These are phyloP conservation scores for Poeciliopsis retropinna DNA, from an alignment of 2,113 vertebrate genomes.

Conservation along the genomic window DNA sequence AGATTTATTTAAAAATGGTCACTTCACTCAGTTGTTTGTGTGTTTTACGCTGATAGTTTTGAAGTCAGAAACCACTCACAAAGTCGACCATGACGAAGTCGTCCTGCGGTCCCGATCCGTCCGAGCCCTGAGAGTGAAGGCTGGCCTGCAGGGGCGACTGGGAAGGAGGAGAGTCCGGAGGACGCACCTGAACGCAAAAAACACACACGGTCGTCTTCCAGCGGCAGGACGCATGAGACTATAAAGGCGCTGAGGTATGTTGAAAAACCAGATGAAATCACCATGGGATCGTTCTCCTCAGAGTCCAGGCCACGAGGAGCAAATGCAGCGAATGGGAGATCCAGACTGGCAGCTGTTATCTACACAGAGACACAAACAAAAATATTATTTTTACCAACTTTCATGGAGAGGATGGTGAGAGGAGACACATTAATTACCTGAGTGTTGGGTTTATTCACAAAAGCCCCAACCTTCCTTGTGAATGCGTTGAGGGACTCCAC, in stretches of 20 bases:
- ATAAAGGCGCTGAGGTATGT: neutral
- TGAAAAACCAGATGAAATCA: slow-evolving; percentile 58
- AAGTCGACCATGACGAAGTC: slow-evolving; percentile 99
- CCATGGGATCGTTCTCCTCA: slow-evolving; percentile 94
- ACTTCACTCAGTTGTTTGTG: no score
- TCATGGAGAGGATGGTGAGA: neutral
- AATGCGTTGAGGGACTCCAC: slow-evolving; percentile 85
- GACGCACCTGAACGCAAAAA: slow-evolving; percentile 83
- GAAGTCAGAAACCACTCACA: slow-evolving; percentile 79
- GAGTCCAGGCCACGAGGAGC: slow-evolving; percentile 89
- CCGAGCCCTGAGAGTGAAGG: slow-evolving; percentile 91
- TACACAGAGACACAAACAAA: slow-evolving; percentile 55
- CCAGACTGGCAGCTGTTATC: slow-evolving; percentile 90
- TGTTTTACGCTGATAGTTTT: no score
- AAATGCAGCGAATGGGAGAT: slow-evolving; percentile 96
- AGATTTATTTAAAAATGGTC: no score
- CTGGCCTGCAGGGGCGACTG: slow-evolving; percentile 92
- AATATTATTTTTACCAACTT: neutral
- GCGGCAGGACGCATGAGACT: neutral
- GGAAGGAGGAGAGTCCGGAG: slow-evolving; percentile 87
- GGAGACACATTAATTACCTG: slow-evolving; percentile 81
- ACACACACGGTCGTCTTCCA: no score
- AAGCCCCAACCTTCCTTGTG: slow-evolving; percentile 93
- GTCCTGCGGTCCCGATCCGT: slow-evolving; percentile 88
- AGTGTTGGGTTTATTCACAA: slow-evolving; percentile 93